phyloP scores from a whole-genome alignment of 2,888 invertebrate genomes.

The Steinernema hermaphroditum region DNA sequence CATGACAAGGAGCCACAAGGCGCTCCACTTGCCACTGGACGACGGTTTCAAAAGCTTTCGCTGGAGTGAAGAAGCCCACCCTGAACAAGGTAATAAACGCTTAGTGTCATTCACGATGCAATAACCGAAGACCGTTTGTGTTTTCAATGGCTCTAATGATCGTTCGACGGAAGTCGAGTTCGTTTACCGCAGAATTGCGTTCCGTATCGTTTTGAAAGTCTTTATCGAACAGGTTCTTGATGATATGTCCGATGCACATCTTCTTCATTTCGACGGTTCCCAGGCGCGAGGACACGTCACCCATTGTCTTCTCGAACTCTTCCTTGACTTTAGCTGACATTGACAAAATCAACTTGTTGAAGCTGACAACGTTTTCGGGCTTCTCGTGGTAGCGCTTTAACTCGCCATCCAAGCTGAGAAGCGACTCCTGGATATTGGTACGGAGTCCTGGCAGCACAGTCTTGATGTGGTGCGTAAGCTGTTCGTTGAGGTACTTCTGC shows the following conservation, averaged over 20 bases:
- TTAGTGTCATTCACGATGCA: background rate
- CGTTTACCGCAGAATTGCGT: background rate
- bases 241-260: background rate
- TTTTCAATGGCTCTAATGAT: background rate
- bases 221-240: background rate
- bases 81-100: background rate
- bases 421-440: background rate
- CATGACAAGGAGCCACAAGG: background rate
- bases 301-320: slow-evolving; percentile 1
- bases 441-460: background rate
- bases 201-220: background rate
- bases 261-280: background rate
- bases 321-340: background rate
- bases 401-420: background rate
- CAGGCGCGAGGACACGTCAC: background rate
- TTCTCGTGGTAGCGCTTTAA: background rate
- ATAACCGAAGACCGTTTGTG: background rate
- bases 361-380: background rate
- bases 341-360: background rate
- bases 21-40: background rate
- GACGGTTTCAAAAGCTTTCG: background rate
- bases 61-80: background rate
- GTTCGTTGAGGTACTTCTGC: background rate
- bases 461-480: slow-evolving; percentile 1
- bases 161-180: background rate